Evolutionary conservation across 2,888 invertebrate species (phyloP), one percentile per base, ranked within the genome.

Genomic region (Pomacea canaliculata): DNA sequence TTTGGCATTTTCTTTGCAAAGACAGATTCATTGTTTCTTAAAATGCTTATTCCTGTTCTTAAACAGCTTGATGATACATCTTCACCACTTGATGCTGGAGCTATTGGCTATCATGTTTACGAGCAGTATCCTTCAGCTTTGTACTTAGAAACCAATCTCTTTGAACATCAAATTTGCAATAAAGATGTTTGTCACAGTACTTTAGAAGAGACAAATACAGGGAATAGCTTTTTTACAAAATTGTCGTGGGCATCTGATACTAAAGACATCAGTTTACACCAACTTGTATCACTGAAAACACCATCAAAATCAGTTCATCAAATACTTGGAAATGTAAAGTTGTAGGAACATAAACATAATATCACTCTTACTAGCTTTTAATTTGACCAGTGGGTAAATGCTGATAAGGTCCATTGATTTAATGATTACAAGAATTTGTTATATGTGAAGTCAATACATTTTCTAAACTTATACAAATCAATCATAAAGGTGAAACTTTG

Each of bases 101-200:
- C 72, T 8, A 60, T 75, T 27, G 76, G 71, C 4, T 78, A 78
- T 59, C 71, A 76, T 56, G 56, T 70, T 23, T 76, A 76, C 37
- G 71, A 75, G 27, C 71, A 72, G 23, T 63, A 48, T 23, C 78
- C 78, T n/a, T 7, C 71, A 46, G 63, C 72, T 37, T 49, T 78
- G 9, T 46, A 70, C 10, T 9, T 76, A 56, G 69, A 76, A 37
- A 23, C 69, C 7, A 70, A 69, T 19, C 60, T 78, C 13, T 16
- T 75, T 37, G 69, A 62, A 13, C 78, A 78, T 62, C 71, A 68
- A 0, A 62, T 48, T 18, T 78, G 78, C 63, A 71, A 49, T 7
- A 56, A 10, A 9, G 48, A 10, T n/a, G 23, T 16, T 59, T 78
- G 78, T 37, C 46, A 56, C 51, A 56, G 51, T 56, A 4, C 51